Conservation (phyloP, 2,797 vertebrate genomes). For the Rhinatrema bivittatum region DNA sequence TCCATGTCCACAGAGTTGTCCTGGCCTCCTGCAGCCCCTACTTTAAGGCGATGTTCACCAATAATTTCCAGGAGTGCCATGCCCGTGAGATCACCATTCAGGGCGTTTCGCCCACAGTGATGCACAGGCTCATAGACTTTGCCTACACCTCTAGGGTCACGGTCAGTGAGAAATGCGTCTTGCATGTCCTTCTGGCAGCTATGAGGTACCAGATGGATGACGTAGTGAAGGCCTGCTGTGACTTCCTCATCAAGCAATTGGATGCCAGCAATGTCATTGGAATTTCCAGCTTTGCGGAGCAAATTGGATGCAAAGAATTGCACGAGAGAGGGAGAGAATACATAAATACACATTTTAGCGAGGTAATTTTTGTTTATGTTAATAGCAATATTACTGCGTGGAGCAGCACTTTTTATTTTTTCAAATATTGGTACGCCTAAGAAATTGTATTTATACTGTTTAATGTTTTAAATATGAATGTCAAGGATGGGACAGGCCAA, state of each 20-base stretch:
- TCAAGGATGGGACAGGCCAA: no score
- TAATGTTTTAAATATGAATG: no score
- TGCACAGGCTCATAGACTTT: constrained; percentile 68
- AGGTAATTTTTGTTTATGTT: no score
- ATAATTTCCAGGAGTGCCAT: constrained; percentile 62
- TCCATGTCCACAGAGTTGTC: constrained; percentile 71
- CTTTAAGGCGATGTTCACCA: constrained; percentile 79
- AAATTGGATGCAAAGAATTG: constrained; percentile 63
- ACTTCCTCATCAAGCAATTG: constrained; percentile 68
- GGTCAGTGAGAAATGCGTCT: constrained; percentile 66
- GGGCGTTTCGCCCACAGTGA: constrained; percentile 65
- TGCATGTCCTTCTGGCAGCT: constrained; percentile 66
- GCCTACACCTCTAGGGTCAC: constrained; percentile 71
- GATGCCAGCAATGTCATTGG: constrained; percentile 72
- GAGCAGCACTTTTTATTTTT: no score
- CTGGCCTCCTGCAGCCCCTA: constrained; percentile 71
- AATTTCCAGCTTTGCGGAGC: constrained; percentile 67
- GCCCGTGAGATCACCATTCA: constrained; percentile 64
- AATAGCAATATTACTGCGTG: no score
- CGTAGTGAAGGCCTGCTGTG: constrained; percentile 67
- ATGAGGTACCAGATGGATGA: constrained; percentile 76
- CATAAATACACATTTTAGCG: constrained; percentile 72
- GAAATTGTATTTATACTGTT: no score
- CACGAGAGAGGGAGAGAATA: constrained; percentile 57
- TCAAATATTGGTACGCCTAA: no score